Evolutionary conservation across 2,888 invertebrate species (phyloP).

Genomic region (Galerucella calmariensis): DNA sequence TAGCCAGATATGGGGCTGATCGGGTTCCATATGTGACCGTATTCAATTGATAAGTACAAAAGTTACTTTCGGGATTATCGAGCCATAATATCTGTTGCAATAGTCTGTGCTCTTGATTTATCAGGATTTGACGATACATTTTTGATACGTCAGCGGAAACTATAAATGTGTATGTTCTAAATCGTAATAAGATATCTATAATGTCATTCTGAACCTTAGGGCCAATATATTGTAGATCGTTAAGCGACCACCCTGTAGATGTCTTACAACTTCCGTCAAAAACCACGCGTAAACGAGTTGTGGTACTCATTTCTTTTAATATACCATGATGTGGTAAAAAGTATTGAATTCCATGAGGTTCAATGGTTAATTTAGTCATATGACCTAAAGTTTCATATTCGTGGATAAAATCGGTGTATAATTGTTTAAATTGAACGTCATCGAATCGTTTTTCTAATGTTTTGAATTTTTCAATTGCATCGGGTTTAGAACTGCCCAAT

Average conservation of each 20-base stretch:
- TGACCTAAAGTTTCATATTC: conserved; percentile 42
- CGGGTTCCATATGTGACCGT: conserved; percentile 45
- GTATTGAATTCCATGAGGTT: no score
- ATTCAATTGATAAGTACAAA: conserved; percentile 42
- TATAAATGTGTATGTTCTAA: conserved; percentile 34
- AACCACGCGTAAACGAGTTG: no score
- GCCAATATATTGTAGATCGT: conserved; percentile 16
- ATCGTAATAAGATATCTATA: conserved; percentile 39
- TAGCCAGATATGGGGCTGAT: conserved; percentile 34
- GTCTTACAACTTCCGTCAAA: no score
- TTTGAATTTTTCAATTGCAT: conserved; percentile 35
- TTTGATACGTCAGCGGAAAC: conserved; percentile 43
- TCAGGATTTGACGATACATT: conserved; percentile 44
- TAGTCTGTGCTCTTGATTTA: conserved; percentile 31
- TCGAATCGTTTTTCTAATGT: conserved; percentile 37
- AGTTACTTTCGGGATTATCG: conserved; percentile 29
- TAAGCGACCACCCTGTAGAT: no score
- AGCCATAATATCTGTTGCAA: conserved; percentile 31
- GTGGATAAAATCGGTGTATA: conserved; percentile 39
- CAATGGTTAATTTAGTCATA: no score
- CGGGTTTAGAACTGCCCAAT: conserved; percentile 37
- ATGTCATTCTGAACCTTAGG: conserved; percentile 27
- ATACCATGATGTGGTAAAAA: no score
- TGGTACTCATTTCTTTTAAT: no score
- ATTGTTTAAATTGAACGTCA: conserved; percentile 24